Percentiles rank a stretch among this genome's conserved stretches.
Conservation (phyloP, 2,113 vertebrate species). For the Sinocyclocheilus anshuiensis region DNA sequence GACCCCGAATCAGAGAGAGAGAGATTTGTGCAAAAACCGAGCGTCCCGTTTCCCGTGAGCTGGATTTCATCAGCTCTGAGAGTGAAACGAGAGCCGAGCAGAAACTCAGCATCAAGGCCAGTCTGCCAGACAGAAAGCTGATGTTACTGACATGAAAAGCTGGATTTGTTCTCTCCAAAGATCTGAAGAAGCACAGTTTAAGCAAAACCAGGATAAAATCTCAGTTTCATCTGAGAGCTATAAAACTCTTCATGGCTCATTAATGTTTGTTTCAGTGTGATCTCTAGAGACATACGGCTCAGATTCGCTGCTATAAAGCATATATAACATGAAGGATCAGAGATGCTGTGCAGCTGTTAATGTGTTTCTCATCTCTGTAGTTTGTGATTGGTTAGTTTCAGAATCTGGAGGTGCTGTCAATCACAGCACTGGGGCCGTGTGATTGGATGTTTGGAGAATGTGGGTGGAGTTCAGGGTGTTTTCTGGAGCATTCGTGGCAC, state of each 20-base stretch:
- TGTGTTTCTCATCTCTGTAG: background rate
- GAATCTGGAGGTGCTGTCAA: background rate
- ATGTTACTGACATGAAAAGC: slow-evolving; percentile 6
- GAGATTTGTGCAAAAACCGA: background rate
- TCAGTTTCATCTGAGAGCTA: background rate
- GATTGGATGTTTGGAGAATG: background rate
- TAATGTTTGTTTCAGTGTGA: background rate
- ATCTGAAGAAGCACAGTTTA: background rate
- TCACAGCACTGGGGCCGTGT: background rate
- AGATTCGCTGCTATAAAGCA: background rate
- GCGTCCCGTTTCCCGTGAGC: background rate
- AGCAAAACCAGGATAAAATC: background rate
- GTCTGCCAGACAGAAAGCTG: background rate
- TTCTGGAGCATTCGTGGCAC: background rate
- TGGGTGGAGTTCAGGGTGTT: background rate
- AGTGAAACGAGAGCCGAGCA: background rate
- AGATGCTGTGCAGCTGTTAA: background rate
- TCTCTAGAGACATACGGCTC: background rate
- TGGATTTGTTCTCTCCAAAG: background rate
- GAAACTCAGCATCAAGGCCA: background rate
- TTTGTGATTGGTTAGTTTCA: background rate
- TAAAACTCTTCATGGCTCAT: slow-evolving; percentile 12
- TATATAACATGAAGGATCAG: background rate
- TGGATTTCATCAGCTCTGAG: background rate
- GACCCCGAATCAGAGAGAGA: background rate